phyloP scores from a whole-genome alignment of 1,140 invertebrate species.

The Oncopeltus fasciatus region DNA sequence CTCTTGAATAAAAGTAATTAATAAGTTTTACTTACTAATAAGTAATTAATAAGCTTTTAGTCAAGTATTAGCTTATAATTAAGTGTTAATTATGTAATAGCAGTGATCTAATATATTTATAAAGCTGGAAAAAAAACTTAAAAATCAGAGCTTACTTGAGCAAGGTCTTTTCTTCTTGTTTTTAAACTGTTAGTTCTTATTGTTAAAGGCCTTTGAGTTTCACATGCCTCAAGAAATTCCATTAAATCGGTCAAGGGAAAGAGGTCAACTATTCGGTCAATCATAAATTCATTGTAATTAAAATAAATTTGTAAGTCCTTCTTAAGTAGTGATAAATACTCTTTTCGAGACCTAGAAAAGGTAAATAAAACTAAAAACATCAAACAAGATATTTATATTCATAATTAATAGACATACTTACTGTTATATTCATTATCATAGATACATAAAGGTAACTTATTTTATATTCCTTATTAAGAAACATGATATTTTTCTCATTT shows the following conservation, averaged over 20 bases:
- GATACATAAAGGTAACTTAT: background rate
- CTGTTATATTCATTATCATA: background rate
- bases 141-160: slow-evolving; percentile 56
- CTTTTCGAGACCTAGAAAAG: slow-evolving; percentile 47
- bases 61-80: too few relatives aligned
- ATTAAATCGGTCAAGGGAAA: slow-evolving; percentile 80
- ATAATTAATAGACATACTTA: background rate
- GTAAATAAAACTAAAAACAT: background rate
- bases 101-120: too few relatives aligned
- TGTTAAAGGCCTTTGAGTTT: slow-evolving; percentile 86
- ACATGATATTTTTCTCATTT: background rate
- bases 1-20: too few relatives aligned
- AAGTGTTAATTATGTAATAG: too few relatives aligned
- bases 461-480: too few relatives aligned
- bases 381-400: background rate
- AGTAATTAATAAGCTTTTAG: too few relatives aligned
- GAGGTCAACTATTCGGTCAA: slow-evolving; percentile 85
- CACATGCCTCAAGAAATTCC: slow-evolving; percentile 94
- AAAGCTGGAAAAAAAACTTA: too few relatives aligned
- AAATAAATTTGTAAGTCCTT: slow-evolving; percentile 90
- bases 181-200: slow-evolving; percentile 93
- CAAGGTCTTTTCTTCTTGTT: slow-evolving; percentile 81
- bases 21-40: too few relatives aligned
- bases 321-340: slow-evolving; percentile 66
- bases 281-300: slow-evolving; percentile 92